phyloP scores from a whole-genome alignment of 2,113 vertebrate genomes.

The Acanthisitta chloris region DNA sequence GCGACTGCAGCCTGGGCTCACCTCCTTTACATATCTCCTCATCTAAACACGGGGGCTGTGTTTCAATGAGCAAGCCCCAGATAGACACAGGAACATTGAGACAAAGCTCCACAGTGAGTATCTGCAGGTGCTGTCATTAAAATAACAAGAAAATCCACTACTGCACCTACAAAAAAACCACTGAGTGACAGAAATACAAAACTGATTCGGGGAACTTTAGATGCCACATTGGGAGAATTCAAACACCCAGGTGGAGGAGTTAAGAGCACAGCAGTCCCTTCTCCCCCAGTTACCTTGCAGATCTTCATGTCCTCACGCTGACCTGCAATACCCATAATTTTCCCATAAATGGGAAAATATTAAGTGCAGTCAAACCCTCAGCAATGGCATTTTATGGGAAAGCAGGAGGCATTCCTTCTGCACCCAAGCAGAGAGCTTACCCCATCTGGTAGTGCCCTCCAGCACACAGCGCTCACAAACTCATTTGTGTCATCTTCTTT shows the following conservation, averaged over 20 bases:
- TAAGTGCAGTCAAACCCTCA: background rate
- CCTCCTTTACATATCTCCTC: background rate
- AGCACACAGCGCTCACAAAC: slow-evolving; percentile 98
- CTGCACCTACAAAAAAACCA: background rate
- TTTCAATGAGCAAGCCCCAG: background rate
- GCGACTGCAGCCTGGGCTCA: background rate
- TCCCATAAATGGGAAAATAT: background rate
- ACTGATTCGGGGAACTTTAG: background rate
- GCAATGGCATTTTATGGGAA: background rate
- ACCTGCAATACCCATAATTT: background rate
- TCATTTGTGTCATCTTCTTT: slow-evolving; percentile 99
- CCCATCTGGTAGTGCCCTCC: slow-evolving; percentile 94
- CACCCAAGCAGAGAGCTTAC: slow-evolving; percentile 72
- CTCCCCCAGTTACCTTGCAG: background rate
- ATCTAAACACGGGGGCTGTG: background rate
- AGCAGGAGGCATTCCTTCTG: background rate
- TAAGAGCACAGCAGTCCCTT: background rate
- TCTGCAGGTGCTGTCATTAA: background rate
- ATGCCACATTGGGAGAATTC: background rate
- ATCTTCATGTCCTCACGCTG: accelerated
- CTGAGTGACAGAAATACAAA: background rate
- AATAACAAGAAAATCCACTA: background rate
- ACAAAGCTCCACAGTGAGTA: background rate
- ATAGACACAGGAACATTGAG: background rate
- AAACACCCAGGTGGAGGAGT: background rate